phyloP scores from a whole-genome alignment of 2,113 vertebrate genomes.

The Megaceryle torquata region DNA sequence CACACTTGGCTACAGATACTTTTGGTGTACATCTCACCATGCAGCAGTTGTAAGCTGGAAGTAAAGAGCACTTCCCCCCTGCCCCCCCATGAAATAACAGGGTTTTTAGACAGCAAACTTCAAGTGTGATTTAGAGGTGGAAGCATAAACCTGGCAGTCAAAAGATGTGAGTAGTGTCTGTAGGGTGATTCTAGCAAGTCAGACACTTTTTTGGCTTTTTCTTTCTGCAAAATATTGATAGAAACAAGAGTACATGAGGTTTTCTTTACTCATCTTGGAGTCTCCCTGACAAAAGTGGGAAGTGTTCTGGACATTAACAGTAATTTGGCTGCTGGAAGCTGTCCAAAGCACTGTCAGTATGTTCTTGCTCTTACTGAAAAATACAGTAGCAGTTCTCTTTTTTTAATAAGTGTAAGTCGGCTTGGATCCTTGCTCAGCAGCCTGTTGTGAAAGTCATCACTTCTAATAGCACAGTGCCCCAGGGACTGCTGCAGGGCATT shows the following conservation, averaged over 20 bases:
- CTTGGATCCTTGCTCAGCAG: neutral
- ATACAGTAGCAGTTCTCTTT: neutral
- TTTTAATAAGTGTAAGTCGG: neutral
- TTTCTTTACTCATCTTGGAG: constrained; percentile 13
- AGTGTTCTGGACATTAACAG: neutral
- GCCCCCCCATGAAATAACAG: neutral
- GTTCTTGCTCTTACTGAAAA: constrained; percentile 19
- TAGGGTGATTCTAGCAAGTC: neutral
- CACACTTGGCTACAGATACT: neutral
- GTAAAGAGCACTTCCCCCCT: neutral
- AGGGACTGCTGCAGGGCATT: neutral
- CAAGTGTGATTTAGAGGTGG: neutral
- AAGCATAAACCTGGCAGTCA: neutral
- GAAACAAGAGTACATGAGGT: neutral
- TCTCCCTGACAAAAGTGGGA: neutral
- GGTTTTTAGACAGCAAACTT: neutral
- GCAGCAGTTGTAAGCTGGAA: neutral
- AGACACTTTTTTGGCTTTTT: neutral
- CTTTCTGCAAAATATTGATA: neutral
- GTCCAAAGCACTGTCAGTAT: neutral
- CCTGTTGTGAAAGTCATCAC: constrained; percentile 35
- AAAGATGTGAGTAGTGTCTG: neutral
- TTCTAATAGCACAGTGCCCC: neutral
- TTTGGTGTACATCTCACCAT: neutral
- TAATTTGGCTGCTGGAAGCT: constrained; percentile 51